These are phyloP conservation scores for Trachelus stipa DNA, from an alignment of 2,888 invertebrate genomes.

Conservation along the genomic window DNA sequence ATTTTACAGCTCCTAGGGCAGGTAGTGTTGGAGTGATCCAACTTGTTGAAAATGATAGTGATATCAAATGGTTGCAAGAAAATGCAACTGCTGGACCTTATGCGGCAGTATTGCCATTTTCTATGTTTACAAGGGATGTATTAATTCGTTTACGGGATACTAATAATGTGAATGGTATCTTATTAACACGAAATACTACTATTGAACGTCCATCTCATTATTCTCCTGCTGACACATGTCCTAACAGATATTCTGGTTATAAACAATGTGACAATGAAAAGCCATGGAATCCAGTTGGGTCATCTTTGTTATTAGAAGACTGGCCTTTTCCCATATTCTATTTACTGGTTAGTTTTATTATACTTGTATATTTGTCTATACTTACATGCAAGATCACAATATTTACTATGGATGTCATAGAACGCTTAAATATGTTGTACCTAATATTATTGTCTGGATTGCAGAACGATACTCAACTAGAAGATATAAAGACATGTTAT, in stretches of 20 bases:
- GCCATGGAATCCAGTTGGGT: slow-evolving; percentile 86
- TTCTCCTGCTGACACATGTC: slow-evolving; percentile 80
- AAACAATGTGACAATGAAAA: slow-evolving; percentile 67
- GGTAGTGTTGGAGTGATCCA: slow-evolving; percentile 91
- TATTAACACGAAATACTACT: slow-evolving; percentile 71
- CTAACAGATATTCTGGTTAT: slow-evolving; percentile 79
- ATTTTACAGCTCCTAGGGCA: slow-evolving; percentile 74
- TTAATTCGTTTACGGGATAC: slow-evolving; percentile 69
- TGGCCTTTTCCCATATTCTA: slow-evolving; percentile 92
- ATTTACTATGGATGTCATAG: too few relatives aligned
- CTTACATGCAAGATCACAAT: background rate
- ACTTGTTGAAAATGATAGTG: slow-evolving; percentile 73
- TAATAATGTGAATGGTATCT: slow-evolving; percentile 74
- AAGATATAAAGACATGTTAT: slow-evolving; percentile 66
- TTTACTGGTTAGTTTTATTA: slow-evolving; percentile 64
- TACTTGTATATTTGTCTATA: background rate
- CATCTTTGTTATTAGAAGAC: slow-evolving; percentile 80
- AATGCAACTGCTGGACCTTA: slow-evolving; percentile 85
- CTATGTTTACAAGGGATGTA: slow-evolving; percentile 72
- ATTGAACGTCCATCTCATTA: slow-evolving; percentile 44
- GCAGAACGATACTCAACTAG: slow-evolving; percentile 53
- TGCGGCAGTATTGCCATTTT: slow-evolving; percentile 78
- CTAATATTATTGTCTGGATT: slow-evolving; percentile 17
- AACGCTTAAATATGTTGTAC: background rate
- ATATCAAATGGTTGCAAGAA: slow-evolving; percentile 79